phyloP scores from a whole-genome alignment of 2,113 vertebrate genomes.

The Myrmecobius fasciatus region DNA sequence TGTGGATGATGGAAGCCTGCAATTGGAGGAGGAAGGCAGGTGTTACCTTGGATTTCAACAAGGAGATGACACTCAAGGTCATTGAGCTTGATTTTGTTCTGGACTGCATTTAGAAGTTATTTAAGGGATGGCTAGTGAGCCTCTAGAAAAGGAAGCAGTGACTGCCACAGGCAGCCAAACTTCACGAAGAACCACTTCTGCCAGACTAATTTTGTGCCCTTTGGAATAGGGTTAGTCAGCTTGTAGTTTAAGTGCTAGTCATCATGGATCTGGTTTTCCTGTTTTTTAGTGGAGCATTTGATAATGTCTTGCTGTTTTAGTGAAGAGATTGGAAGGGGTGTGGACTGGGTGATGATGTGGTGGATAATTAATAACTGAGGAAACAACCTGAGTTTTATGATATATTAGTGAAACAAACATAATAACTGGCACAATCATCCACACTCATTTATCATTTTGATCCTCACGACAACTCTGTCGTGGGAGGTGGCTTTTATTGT shows the following conservation, averaged over 20 bases:
- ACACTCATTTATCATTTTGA: background rate
- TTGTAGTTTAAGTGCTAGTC: background rate
- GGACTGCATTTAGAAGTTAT: background rate
- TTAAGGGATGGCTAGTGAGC: background rate
- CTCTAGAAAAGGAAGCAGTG: background rate
- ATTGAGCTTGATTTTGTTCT: background rate
- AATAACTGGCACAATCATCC: background rate
- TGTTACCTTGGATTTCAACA: no score
- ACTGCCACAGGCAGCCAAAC: no score
- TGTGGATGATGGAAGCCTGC: no score
- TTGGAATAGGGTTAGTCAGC: background rate
- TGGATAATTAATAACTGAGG: background rate
- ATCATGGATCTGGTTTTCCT: background rate
- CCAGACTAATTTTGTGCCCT: background rate
- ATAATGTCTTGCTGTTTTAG: background rate
- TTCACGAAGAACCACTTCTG: background rate
- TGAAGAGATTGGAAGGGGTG: no score
- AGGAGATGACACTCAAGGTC: no score
- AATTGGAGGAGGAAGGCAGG: background rate
- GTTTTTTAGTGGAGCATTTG: background rate
- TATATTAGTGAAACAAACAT: background rate
- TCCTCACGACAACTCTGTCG: background rate
- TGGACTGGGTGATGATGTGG: background rate
- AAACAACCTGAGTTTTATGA: background rate
- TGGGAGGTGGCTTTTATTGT: background rate